Percentiles rank a stretch among this genome's conserved stretches.
Evolutionary conservation across 2,797 vertebrate species (phyloP).

Genomic region (Peromyscus nudipes): DNA sequence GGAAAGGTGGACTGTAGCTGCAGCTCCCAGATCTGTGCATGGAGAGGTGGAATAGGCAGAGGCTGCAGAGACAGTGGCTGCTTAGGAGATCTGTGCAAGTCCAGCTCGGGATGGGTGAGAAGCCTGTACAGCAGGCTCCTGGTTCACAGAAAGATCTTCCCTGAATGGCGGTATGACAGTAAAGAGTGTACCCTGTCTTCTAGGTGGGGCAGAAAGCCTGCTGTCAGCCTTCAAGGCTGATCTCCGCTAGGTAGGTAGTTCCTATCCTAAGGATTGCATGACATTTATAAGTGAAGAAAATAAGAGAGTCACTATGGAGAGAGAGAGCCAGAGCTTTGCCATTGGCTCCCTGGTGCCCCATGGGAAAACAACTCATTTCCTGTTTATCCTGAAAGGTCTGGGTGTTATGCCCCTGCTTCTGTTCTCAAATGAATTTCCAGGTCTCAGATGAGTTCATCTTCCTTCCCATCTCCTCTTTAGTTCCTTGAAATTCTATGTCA

Average conservation of each 20-base stretch:
- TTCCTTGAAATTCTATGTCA: not conserved
- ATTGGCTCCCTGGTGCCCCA: not conserved
- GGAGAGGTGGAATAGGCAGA: not conserved
- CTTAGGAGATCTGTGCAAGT: too few relatives aligned
- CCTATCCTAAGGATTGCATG: not conserved
- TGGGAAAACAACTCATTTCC: not conserved
- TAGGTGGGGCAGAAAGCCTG: not conserved
- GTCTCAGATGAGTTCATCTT: not conserved
- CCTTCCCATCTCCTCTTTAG: not conserved
- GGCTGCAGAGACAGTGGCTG: not conserved
- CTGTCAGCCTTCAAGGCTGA: not conserved
- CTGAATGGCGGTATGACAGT: not conserved
- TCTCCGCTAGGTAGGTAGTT: not conserved
- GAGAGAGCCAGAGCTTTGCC: not conserved
- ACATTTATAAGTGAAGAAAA: conserved; percentile 9
- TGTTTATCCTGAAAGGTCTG: not conserved
- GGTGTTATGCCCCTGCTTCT: fast-evolving
- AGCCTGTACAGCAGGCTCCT: not conserved
- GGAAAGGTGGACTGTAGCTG: not conserved
- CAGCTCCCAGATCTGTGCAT: not conserved
- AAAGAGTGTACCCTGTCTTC: not conserved
- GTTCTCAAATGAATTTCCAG: not conserved
- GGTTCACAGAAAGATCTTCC: not conserved
- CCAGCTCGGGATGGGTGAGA: not conserved
- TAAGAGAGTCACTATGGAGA: not conserved